Evolutionary conservation across 2,113 vertebrate species (phyloP), one percentile per base, ranked within the genome.

Genomic region (Eclectus roratus): DNA sequence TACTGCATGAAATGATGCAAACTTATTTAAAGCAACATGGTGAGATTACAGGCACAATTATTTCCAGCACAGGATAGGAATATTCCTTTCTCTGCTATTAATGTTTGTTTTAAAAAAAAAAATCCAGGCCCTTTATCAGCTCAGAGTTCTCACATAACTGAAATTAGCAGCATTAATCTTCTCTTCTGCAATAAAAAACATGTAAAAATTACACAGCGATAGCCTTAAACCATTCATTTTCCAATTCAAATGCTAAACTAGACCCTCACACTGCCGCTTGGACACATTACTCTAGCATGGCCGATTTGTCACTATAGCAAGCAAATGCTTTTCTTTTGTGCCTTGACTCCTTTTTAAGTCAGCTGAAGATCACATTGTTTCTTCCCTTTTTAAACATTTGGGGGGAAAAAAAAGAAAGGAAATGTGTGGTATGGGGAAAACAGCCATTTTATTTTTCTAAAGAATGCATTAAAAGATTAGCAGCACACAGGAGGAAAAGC

Each of bases 101-200:
- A 89, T 96, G 81, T 93, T 94, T 97, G 65, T 89, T 85, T 39
- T 18, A 29, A 70, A 56, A 88, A 97, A 97, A 97, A 91, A 97
- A 92, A 91, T 61, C 10, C 79, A 74, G 29, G 89, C 91, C 68
- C 77, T 84, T 82, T 88, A 76, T 97, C 90, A 91, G 94, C 90
- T 95, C 92, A 91, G 89, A 92, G 64, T 93, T 94, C 83, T 97
- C 89, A 94, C 83, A 49, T 86, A 91, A 94, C 83, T 82, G 86
- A 98, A 97, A 98, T 97, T 97, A 98, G 91, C 78, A 97, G 92
- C 91, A 96, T 96, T 97, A 97, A 97, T 97, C 94, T 98, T 86
- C 96, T 94, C 79, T 97, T 97, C 60, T 65, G 69, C 49, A 70
- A 94, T 86, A 95, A 94, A 97, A 96, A 94, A 84, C 25, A 58